phyloP scores from a whole-genome alignment of 2,113 vertebrate species.

The Hippocampus barbouri region DNA sequence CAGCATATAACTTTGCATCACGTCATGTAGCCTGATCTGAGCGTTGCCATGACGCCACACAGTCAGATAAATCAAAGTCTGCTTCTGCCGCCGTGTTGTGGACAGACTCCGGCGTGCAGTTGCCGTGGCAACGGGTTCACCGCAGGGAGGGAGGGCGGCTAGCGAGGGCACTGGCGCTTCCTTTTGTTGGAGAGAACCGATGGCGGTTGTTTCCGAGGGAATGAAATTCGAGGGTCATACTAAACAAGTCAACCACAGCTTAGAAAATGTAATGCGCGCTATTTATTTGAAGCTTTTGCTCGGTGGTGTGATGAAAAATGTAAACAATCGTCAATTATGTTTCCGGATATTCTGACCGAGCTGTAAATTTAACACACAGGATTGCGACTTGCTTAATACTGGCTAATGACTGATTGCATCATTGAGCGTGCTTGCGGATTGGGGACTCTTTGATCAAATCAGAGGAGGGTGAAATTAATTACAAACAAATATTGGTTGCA shows the following conservation, averaged over 20 bases:
- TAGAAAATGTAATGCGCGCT: neutral
- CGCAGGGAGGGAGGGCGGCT: constrained; percentile 12
- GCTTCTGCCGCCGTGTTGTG: constrained; percentile 26
- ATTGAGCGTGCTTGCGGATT: too few relatives aligned
- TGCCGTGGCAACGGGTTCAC: constrained; percentile 38
- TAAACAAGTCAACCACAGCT: neutral
- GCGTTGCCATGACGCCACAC: constrained; percentile 44
- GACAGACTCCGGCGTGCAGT: constrained; percentile 26
- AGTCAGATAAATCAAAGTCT: constrained; percentile 31
- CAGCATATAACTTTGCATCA: neutral
- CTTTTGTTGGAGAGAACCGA: neutral
- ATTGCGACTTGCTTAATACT: too few relatives aligned
- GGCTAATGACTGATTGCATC: too few relatives aligned
- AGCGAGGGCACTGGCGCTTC: neutral
- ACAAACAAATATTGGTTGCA: too few relatives aligned
- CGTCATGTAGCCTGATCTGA: constrained; percentile 32
- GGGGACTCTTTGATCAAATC: too few relatives aligned
- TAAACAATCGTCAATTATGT: too few relatives aligned
- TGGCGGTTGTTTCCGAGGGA: neutral
- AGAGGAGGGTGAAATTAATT: too few relatives aligned
- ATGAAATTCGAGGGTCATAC: neutral
- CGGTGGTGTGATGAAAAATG: neutral
- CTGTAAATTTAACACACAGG: too few relatives aligned
- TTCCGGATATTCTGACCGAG: too few relatives aligned
- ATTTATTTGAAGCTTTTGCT: neutral